phyloP scores from a whole-genome alignment of 2,888 invertebrate genomes.

The Pachliopta kotzebuea region DNA sequence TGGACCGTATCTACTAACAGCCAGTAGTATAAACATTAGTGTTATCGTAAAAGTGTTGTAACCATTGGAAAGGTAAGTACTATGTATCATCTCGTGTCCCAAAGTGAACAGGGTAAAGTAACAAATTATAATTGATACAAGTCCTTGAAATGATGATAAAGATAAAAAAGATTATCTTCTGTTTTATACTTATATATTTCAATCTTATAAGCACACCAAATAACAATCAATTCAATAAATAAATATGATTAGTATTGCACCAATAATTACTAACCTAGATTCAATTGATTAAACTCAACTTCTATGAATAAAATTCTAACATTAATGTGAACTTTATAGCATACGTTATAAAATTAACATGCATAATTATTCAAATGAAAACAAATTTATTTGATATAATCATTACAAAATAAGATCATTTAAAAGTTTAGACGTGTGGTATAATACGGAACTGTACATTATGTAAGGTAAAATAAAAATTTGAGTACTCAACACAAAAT shows the following conservation, averaged over 20 bases:
- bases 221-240: too few species aligned
- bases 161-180: too few species aligned
- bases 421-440: not conserved
- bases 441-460: not conserved
- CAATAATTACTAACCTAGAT: not conserved
- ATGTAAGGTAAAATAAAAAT: not conserved
- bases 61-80: too few species aligned
- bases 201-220: too few species aligned
- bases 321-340: not conserved
- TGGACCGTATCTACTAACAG: too few species aligned
- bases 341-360: constrained; percentile 29
- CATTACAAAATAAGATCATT: not conserved
- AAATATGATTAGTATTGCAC: not conserved
- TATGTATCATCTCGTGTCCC: too few species aligned
- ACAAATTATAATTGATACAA: too few species aligned
- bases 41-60: too few species aligned
- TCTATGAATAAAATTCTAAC: not conserved
- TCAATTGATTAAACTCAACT: not conserved
- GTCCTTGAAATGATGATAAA: too few species aligned
- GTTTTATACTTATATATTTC: too few species aligned
- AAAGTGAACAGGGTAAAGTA: too few species aligned
- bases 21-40: too few species aligned
- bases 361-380: not conserved
- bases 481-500: not conserved
- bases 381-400: not conserved